Conservation (phyloP, 1,140 invertebrate species). For the Drosophila asahinai region DNA sequence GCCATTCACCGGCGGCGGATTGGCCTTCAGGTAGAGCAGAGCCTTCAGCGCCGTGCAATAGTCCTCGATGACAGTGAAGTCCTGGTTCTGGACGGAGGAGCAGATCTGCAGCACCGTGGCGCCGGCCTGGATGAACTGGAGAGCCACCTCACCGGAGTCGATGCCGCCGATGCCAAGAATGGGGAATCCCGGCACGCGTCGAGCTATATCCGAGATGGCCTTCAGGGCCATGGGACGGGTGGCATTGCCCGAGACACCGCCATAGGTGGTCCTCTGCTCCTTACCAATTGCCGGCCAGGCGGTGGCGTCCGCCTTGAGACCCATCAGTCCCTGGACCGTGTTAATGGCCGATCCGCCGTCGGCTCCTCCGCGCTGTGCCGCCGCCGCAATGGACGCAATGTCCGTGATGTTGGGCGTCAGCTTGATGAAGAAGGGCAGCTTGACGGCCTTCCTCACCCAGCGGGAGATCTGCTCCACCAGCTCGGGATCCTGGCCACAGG, state of each 20-base stretch:
- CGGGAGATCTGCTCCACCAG: constrained; percentile 95
- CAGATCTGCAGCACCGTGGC: constrained; percentile 96
- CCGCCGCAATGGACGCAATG: constrained; percentile 94
- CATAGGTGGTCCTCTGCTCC: constrained; percentile 95
- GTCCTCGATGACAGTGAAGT: constrained; percentile 97
- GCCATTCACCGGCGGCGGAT: constrained; percentile 87
- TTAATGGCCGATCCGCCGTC: constrained; percentile 98
- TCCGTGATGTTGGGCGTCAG: constrained; percentile 99
- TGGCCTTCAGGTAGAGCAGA: constrained; percentile 92
- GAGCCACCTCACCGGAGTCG: constrained; percentile 96
- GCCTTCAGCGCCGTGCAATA: constrained; percentile 96
- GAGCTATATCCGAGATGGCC: constrained; percentile 95
- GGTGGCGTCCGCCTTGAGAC: constrained; percentile 90
- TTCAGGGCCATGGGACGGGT: constrained; percentile 96
- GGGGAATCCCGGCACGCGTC: constrained; percentile 93
- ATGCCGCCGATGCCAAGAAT: constrained; percentile 98
- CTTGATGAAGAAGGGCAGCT: constrained; percentile 99
- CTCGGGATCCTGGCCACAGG: constrained; percentile 97
- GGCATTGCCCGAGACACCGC: constrained; percentile 98
- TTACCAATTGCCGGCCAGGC: constrained; percentile 97
- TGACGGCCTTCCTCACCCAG: constrained; percentile 94
- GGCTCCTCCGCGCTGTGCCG: constrained; percentile 97
- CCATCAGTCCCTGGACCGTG: constrained; percentile 97
- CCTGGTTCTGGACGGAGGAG: constrained; percentile 99
- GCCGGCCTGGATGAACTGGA: constrained; percentile 97